phyloP scores from a whole-genome alignment of 2,113 vertebrate species.

The Polypterus bichir region DNA sequence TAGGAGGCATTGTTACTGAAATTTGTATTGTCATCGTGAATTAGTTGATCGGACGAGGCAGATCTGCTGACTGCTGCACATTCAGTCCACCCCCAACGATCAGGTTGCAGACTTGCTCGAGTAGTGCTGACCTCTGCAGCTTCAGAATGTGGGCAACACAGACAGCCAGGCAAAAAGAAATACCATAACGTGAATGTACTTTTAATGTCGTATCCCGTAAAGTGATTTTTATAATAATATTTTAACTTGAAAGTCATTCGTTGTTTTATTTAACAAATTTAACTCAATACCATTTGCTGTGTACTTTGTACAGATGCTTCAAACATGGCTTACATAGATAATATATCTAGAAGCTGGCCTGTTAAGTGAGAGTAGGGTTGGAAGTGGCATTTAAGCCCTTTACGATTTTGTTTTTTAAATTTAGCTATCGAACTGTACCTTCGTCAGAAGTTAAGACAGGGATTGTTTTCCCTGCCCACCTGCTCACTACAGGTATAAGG shows the following conservation, averaged over 20 bases:
- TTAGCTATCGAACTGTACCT: too few species aligned
- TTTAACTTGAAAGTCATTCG: not conserved
- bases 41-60: not conserved
- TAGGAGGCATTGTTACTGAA: not conserved
- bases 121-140: conserved; percentile 30
- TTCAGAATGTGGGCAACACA: conserved; percentile 4
- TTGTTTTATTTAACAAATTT: not conserved
- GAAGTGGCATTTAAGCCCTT: too few species aligned
- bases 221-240: not conserved
- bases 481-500: too few species aligned
- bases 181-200: not conserved
- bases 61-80: conserved; percentile 23
- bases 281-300: not conserved
- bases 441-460: too few species aligned
- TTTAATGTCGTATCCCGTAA: not conserved
- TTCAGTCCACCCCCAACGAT: conserved; percentile 18
- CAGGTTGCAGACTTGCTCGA: conserved; percentile 27
- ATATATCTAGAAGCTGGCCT: too few species aligned
- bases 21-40: conserved; percentile 3
- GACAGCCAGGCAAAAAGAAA: not conserved
- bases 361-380: too few species aligned
- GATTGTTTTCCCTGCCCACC: too few species aligned
- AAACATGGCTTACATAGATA: not conserved
- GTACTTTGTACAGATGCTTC: not conserved
- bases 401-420: too few species aligned